Evolutionary conservation across 2,888 invertebrate species (phyloP), one percentile per base, ranked within the genome.

Genomic region (Callyntrura guangdongensis): DNA sequence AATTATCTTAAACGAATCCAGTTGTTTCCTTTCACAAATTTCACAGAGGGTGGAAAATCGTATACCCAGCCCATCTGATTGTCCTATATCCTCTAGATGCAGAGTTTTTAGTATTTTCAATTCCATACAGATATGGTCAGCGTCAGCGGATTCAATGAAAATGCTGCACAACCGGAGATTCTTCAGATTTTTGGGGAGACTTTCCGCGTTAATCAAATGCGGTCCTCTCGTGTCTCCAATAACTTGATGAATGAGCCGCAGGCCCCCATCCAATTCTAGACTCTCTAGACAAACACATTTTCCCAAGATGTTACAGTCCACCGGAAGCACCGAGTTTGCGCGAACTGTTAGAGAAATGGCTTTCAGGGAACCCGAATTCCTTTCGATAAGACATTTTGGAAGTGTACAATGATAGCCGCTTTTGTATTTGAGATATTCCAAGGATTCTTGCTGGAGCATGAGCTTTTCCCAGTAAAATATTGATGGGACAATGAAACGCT

Each of bases 391-490:
- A 25, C 84, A 89, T 47, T 74, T 89, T 11, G 89, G 89, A 0
- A 89, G 84, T 0, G 89, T 74, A 22, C 89, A 89, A 27, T 89
- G 89, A 56, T 89, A 89, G 6, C 89, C 89, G 36, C 89, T 89
- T 56, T 89, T 89, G 77, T 89, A 89, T 36, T 84, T 89, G 5
- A 89, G 56, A 64, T 59, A 89, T 61, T 89, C 89, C 14, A 89
- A 61, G 0, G 83, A 89, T 56, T 89, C 89, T 36, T 89, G 89
- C 45, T 89, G 89, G n/a, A 89, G 53, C 83, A 89, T 81, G 2
- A 89, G 27, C 67, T 89, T 89, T 27, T 89, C 89, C 89, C 89
- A 89, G 56, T 89, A 89, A n/a, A 89, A 89, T 22, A 89, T 77
- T 0, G 69, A 69, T 0, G 89, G 89, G 0, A 89, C 89, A 11